Conservation (phyloP, 2,113 vertebrate species). For the Hystrix brachyura region DNA sequence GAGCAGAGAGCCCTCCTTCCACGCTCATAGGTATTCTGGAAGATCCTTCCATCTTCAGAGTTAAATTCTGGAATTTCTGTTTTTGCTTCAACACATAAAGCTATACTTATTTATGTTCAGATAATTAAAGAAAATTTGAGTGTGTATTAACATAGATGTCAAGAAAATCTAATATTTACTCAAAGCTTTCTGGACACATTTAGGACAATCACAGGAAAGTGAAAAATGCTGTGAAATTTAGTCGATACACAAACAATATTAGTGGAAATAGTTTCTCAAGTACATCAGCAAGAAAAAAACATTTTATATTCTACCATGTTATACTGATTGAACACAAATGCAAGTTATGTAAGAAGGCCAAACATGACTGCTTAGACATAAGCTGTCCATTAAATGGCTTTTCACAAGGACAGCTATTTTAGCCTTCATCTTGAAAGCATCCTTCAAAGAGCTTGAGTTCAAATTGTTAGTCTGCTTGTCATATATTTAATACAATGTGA, state of each 20-base stretch:
- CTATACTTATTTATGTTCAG: background rate
- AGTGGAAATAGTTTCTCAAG: background rate
- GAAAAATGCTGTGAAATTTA: background rate
- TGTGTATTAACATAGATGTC: background rate
- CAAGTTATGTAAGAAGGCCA: slow-evolving; percentile 58
- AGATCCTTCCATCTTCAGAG: background rate
- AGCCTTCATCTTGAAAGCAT: slow-evolving; percentile 83
- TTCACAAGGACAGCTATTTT: slow-evolving; percentile 83
- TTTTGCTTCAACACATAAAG: background rate
- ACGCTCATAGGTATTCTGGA: background rate
- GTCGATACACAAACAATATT: background rate
- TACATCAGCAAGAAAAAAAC: background rate
- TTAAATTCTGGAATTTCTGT: background rate
- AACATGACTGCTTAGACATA: slow-evolving; percentile 66
- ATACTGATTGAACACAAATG: slow-evolving; percentile 53
- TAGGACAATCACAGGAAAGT: background rate
- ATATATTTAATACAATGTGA: slow-evolving; percentile 83
- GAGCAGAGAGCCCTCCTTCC: background rate
- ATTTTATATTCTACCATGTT: slow-evolving; percentile 66
- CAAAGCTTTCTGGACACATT: background rate
- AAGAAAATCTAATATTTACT: slow-evolving; percentile 15
- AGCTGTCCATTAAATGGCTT: slow-evolving; percentile 81
- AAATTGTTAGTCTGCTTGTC: slow-evolving; percentile 80
- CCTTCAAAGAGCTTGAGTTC: slow-evolving; percentile 82
- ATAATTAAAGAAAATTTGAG: background rate